Base-by-base conservation (phyloP, 2,888 invertebrate species). In the Villa cingulata region DNA sequence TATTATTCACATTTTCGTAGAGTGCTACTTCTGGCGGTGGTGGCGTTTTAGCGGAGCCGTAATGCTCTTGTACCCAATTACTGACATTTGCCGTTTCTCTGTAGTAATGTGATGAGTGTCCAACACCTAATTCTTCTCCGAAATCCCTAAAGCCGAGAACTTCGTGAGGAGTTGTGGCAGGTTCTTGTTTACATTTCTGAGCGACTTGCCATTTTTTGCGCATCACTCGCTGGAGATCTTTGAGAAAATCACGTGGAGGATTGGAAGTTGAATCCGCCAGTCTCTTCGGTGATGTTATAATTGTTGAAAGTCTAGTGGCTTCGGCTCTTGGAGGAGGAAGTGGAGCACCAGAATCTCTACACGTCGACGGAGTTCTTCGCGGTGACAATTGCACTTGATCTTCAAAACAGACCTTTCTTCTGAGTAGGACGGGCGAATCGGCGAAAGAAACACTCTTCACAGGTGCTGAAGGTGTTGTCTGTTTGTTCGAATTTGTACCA, bases 121-220 rank as follows among this genome's bases (percentile, higher is more conserved):
- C 61, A 37, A 45, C 46, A 27, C 63, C 56, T 12, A 64, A 54
- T 23, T 81, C 73, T 1, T 74, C 74, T 6, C 83, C 81, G 29
- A 86, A 86, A 62, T 88, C 87, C 9, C 91, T 74, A 62, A 92
- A 91, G 1, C 91, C 91, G 9, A 92, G 75, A 3, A 92, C 90
- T 64, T 91, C 89, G 61, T 90, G 89, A 0, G 91, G 90, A 37
- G 87, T 87, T 2, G 88, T 87, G n/a, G 83, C 80, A 15, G 83
- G 81, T 64, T 91, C 90, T 20, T 84, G 70, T 66, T 89, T 87
- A 62, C 91, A 89, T 63, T 91, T 91, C 61, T 92, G 90, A 4
- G 91, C 90, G 1, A 91, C 89, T 60, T 89, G 87, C 87, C 87
- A 87, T 61, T 92, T 92, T 62, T 90, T 90, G 55, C 87, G 77